Percentiles rank a stretch among this genome's conserved stretches.
Conservation (phyloP, 1,140 invertebrate genomes). For the Adelges cooleyi region DNA sequence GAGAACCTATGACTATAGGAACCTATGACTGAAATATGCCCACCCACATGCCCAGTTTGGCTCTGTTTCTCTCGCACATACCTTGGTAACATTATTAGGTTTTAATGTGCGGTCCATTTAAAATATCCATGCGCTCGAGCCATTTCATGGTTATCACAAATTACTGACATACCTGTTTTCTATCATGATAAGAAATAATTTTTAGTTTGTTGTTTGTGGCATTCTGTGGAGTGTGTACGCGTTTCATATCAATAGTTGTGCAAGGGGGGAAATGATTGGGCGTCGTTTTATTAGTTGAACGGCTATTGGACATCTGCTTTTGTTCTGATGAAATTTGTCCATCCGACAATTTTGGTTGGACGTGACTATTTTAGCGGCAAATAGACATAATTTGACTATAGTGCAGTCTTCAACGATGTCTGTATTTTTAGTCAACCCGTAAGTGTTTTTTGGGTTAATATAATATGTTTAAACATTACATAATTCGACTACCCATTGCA, state of each 20-base stretch:
- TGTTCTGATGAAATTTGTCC: background rate
- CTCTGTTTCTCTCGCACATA: too few relatives aligned
- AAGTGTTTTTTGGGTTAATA: background rate
- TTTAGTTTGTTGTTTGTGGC: too few relatives aligned
- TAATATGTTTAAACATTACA: background rate
- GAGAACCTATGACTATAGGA: too few relatives aligned
- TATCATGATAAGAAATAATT: too few relatives aligned
- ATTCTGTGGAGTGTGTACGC: too few relatives aligned
- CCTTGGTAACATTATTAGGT: too few relatives aligned
- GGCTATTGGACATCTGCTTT: conserved; percentile 21
- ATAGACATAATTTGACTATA: background rate
- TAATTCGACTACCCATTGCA: background rate
- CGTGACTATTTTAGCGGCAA: conserved; percentile 22
- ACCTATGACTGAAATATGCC: too few relatives aligned
- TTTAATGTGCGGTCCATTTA: too few relatives aligned
- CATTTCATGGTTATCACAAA: too few relatives aligned
- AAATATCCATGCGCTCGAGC: too few relatives aligned
- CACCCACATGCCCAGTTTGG: too few relatives aligned
- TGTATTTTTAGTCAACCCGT: conserved; percentile 28
- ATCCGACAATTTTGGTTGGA: conserved; percentile 26
- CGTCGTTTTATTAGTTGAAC: conserved; percentile 11
- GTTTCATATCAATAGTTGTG: background rate
- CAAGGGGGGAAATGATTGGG: conserved; percentile 3
- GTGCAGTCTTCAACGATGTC: conserved; percentile 11
- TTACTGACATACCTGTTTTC: too few relatives aligned